Evolutionary conservation across 2,888 invertebrate species (phyloP), one percentile per base, ranked within the genome.

Genomic region (Saturnia japonica): DNA sequence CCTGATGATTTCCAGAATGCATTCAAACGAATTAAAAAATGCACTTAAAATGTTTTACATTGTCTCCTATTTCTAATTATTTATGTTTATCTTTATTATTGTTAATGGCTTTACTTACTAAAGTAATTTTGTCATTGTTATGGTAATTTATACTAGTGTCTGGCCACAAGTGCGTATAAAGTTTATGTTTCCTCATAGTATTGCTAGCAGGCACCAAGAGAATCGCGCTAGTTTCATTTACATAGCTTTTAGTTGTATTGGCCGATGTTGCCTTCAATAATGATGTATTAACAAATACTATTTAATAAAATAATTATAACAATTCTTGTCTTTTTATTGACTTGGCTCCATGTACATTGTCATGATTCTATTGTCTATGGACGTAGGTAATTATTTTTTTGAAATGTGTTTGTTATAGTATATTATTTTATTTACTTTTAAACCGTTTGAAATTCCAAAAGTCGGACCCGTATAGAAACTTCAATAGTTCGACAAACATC

Each of bases 261-360:
- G 86, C 85, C 82, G 76, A 76, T 75, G 83, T 81, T 85, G 91
- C 88, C 90, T 87, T 85, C 74, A 80, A 81, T 78, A 78, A 77
- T 80, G 82, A 87, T 88, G 88, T 91, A 91, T 88, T 89, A 90
- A 88, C 85, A 85, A 80, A 82, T 80, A 82, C 11, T 82, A 85
- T 83, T 85, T 82, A 87, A 88, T 83, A 85, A 85, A 80, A 80
- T 77, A 77, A 73, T 77, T 83, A 75, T 54, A 66, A 79, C 76
- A 72, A n/a, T 62, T 69, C n/a, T 73, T 69, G 45, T 11, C 0
- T 28, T 72, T 72, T 79, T 74, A 72, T 72, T 73, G 72, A 74
- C 67, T 67, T 69, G 64, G 47, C 66, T 28, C n/a, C 19, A 7
- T 45, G 7, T 62, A 62, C 43, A 11, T 57, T 22, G 19, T 51